These are phyloP conservation scores for Cosmia pyralina DNA, from an alignment of 2,888 invertebrate genomes.

Conservation along the genomic window DNA sequence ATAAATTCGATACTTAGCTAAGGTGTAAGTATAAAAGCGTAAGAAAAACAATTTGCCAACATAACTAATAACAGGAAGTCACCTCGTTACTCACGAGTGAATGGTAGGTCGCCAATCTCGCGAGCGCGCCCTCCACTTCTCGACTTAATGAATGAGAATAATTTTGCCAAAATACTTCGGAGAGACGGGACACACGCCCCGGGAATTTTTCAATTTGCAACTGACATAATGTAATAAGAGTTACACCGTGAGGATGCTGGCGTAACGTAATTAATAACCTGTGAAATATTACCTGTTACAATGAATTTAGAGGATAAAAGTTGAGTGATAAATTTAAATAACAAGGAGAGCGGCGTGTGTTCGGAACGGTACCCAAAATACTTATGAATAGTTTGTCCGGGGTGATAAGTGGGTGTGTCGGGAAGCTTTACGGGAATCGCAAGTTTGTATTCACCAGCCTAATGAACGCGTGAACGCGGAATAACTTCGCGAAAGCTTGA, in stretches of 20 bases:
- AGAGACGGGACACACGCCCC: constrained; percentile 89
- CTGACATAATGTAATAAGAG: constrained; percentile 90
- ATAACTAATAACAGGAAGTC: constrained; percentile 89
- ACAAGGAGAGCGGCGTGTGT: constrained; percentile 80
- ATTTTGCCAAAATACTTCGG: constrained; percentile 90
- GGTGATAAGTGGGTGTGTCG: constrained; percentile 86
- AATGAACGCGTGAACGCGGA: constrained; percentile 90
- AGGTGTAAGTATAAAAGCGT: constrained; percentile 76
- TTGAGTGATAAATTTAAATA: constrained; percentile 90
- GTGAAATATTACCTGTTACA: constrained; percentile 90
- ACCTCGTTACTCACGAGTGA: constrained; percentile 89
- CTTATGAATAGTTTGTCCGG: constrained; percentile 87
- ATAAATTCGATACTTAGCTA: constrained; percentile 72
- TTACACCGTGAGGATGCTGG: constrained; percentile 88
- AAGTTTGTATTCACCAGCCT: constrained; percentile 86
- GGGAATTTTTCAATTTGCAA: constrained; percentile 91
- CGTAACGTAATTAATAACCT: constrained; percentile 89
- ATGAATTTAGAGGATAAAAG: constrained; percentile 90
- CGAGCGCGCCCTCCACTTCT: constrained; percentile 86
- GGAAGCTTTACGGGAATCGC: constrained; percentile 80
- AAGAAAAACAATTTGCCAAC: constrained; percentile 88
- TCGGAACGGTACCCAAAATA: constrained; percentile 81
- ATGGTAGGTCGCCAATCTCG: constrained; percentile 88
- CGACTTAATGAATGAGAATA: constrained; percentile 90
- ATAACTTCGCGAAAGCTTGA: constrained; percentile 89